phyloP scores from a whole-genome alignment of 2,888 invertebrate genomes.

The Acronicta leporina region DNA sequence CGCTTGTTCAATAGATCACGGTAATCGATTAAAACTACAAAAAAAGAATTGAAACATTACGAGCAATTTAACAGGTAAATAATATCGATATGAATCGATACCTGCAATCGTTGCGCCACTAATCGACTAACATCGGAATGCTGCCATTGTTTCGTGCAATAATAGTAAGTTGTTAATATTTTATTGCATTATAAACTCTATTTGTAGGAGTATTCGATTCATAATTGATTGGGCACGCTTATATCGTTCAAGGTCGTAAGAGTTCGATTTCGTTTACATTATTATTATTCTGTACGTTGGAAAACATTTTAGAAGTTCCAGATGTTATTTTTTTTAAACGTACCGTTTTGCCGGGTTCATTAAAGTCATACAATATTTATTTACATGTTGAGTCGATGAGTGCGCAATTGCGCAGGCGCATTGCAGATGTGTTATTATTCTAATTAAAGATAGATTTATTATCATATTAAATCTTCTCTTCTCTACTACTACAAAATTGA shows the following conservation, averaged over 20 bases:
- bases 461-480: too few relatives aligned
- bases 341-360: too few relatives aligned
- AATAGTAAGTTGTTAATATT: constrained; percentile 40
- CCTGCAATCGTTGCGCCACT: constrained; percentile 68
- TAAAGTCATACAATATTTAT: too few relatives aligned
- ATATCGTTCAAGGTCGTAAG: constrained; percentile 60
- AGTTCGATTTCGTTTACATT: constrained; percentile 52
- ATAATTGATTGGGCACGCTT: constrained; percentile 21
- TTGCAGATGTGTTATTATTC: too few relatives aligned
- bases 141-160: constrained; percentile 68
- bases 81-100: constrained; percentile 68
- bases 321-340: constrained; percentile 21
- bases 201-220: constrained; percentile 16
- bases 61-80: constrained; percentile 63
- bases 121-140: constrained; percentile 74
- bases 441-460: too few relatives aligned
- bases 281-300: constrained; percentile 17
- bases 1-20: constrained; percentile 31
- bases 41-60: constrained; percentile 59
- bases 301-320: constrained; percentile 28
- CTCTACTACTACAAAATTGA: too few relatives aligned
- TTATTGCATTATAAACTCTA: constrained; percentile 52
- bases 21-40: constrained; percentile 56
- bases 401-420: too few relatives aligned
- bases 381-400: too few relatives aligned